These are phyloP conservation scores for Epiblema foenella DNA, from an alignment of 2,888 invertebrate species.

Conservation along the genomic window DNA sequence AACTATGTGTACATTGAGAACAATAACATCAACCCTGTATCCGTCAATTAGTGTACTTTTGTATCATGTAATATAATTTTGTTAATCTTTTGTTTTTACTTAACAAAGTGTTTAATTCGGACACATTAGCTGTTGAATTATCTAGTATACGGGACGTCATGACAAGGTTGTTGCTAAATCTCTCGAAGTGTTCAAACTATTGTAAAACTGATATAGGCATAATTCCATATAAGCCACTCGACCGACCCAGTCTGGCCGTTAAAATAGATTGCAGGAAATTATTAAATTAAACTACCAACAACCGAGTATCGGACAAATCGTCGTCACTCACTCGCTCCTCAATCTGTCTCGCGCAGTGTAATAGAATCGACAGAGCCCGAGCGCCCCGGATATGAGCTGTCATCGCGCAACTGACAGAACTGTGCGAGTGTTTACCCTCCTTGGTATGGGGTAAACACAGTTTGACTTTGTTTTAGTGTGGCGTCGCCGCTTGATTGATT, in stretches of 20 bases:
- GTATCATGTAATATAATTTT: too few relatives aligned
- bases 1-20: neutral
- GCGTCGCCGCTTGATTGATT: constrained; percentile 53
- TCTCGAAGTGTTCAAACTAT: neutral
- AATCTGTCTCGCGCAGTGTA: constrained; percentile 74
- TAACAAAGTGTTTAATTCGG: too few relatives aligned
- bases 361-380: constrained; percentile 75
- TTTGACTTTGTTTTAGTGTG: constrained; percentile 57
- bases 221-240: neutral
- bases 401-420: constrained; percentile 71
- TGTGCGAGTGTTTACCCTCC: constrained; percentile 68
- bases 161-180: neutral
- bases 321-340: constrained; percentile 59
- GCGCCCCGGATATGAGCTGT: constrained; percentile 77
- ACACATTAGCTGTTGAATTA: too few relatives aligned
- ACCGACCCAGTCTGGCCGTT: too few relatives aligned
- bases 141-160: too few relatives aligned
- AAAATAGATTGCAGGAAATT: neutral
- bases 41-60: too few relatives aligned
- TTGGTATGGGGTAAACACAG: constrained; percentile 69
- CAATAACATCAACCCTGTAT: neutral
- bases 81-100: neutral
- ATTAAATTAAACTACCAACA: constrained; percentile 9
- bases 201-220: neutral
- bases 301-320: constrained; percentile 54